Base-by-base conservation (phyloP, 1,140 invertebrate species). In the Drosophila littoralis region DNA sequence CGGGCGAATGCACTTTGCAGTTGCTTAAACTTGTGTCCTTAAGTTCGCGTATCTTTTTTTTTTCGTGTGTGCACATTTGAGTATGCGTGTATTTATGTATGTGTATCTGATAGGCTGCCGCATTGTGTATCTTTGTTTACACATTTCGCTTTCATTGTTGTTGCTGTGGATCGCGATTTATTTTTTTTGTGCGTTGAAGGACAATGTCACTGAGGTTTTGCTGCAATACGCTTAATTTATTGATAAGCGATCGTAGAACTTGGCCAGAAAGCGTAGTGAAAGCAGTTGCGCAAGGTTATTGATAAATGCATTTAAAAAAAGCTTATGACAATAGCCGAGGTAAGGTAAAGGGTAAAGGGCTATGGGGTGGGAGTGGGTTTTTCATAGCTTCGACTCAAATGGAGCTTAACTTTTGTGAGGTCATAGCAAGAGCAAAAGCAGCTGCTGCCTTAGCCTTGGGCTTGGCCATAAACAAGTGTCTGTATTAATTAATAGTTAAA, bases 21-120 rank as follows among this genome's bases (percentile, higher is more conserved):
- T 89, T 89, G 81, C 75, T 89, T 89, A 73, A 86, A 90, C 86
- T 77, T 72, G 78, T 79, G 89, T 91, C 89, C 89, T 91, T 91
- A 91, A 75, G 45, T 40, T 46, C 10, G 59, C 63, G 46, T 82
- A 69, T 79, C 70, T 46, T 67, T 77, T 50, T 60, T 40, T 67
- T 42, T 15, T n/a, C n/a, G 59, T 79, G 33, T 51, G 6, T 46
- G 78, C 79, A 75, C 75, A 59, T 67, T 36, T 50, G 38, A 17
- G 7, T 38, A 38, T 60, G 22, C 40, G 35, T 40, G 46, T 71
- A 35, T 32, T 15, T 13, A 7, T 63, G 57, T 69, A 10, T 45
- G 40, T 38, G 32, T 48, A 33, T 72, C 61, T 72, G 51, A 38
- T 75, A 54, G 35, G 50, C 38, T 66, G 64, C 52, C 48, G 28